Evolutionary conservation across 2,888 invertebrate genomes (phyloP).

Genomic region (Lasioglossum lativentre): DNA sequence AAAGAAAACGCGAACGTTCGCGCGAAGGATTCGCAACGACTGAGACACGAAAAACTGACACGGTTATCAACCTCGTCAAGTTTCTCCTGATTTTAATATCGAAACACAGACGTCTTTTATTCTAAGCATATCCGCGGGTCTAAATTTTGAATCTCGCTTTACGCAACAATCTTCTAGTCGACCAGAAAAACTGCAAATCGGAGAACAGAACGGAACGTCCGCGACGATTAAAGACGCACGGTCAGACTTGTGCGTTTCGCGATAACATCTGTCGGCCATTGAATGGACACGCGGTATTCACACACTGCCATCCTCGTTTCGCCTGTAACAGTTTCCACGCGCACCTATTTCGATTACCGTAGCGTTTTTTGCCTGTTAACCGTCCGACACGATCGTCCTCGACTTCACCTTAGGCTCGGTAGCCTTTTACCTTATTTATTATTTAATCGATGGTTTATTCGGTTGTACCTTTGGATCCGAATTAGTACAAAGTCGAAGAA

Average conservation of each 20-base stretch:
- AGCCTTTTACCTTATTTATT: not conserved
- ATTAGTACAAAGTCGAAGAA: not conserved
- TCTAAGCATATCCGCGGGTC: constrained; percentile 41
- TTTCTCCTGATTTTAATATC: constrained; percentile 19
- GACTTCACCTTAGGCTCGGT: not conserved
- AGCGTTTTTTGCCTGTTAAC: not conserved
- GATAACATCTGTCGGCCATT: constrained; percentile 3
- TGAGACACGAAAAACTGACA: constrained; percentile 14
- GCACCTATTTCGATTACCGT: not conserved
- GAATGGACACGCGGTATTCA: not conserved
- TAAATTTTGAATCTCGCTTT: constrained; percentile 54
- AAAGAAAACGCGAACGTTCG: constrained; percentile 22
- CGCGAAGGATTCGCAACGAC: constrained; percentile 20
- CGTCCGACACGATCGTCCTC: not conserved
- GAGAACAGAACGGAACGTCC: constrained; percentile 20
- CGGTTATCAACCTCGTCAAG: constrained; percentile 16
- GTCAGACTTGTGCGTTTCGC: constrained; percentile 2
- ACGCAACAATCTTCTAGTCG: constrained; percentile 59
- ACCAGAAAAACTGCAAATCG: constrained; percentile 37
- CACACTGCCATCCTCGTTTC: not conserved
- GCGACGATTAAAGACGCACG: not conserved
- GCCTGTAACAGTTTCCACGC: constrained; percentile 1
- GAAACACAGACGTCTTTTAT: constrained; percentile 28
- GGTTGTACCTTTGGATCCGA: not conserved
- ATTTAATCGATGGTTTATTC: not conserved